Evolutionary conservation across 1,140 invertebrate species (phyloP).

Genomic region (Chionoecetes opilio): DNA sequence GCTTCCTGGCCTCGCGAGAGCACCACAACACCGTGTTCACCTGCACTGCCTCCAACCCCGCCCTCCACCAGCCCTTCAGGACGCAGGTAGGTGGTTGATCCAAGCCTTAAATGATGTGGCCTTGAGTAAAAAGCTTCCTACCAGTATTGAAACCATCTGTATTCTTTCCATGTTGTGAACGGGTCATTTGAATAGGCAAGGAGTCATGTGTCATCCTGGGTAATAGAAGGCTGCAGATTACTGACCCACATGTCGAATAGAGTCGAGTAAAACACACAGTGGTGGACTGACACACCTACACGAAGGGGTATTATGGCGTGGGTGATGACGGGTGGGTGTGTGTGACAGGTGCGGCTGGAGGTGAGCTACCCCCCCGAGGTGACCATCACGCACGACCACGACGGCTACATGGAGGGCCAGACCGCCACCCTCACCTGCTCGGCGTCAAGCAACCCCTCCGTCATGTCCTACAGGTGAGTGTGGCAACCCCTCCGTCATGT

Average conservation of each 20-base stretch:
- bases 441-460: constrained; percentile 54
- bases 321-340: not conserved
- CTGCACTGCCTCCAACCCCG: constrained; percentile 63
- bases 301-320: not conserved
- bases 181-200: not conserved
- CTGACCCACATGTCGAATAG: not conserved
- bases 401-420: constrained; percentile 67
- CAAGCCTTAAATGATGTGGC: not conserved
- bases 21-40: constrained; percentile 60
- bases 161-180: not conserved
- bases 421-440: constrained; percentile 71
- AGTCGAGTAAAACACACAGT: not conserved
- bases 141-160: not conserved
- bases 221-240: not conserved
- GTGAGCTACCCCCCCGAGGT: constrained; percentile 69
- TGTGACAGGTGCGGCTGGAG: constrained; percentile 65
- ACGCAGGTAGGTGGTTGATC: constrained; percentile 44
- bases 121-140: not conserved
- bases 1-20: constrained; percentile 38
- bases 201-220: not conserved
- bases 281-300: not conserved
- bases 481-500: too few species aligned
- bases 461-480: constrained; percentile 67
- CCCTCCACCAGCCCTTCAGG: constrained; percentile 55
- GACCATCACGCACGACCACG: constrained; percentile 72